These are phyloP conservation scores for Mirounga angustirostris DNA, from an alignment of 2,113 vertebrate genomes.

Conservation along the genomic window DNA sequence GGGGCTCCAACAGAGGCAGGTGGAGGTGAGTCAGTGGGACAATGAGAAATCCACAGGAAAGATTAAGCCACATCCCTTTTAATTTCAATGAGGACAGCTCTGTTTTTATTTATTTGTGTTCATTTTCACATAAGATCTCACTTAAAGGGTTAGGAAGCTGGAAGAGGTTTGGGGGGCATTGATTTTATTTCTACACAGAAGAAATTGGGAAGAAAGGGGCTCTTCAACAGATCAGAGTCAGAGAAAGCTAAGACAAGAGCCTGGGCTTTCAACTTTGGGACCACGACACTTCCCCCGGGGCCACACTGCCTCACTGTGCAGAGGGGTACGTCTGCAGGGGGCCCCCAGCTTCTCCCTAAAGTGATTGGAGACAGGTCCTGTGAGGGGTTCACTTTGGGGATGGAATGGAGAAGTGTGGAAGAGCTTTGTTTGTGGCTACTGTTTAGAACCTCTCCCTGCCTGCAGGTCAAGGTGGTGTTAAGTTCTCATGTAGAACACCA, in stretches of 20 bases:
- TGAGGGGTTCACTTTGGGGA: rapidly evolving
- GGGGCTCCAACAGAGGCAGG: background rate
- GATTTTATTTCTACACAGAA: background rate
- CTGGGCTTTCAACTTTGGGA: background rate
- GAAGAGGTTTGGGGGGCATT: background rate
- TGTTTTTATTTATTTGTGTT: background rate
- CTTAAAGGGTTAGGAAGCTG: background rate
- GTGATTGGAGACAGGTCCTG: rapidly evolving
- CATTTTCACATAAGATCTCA: background rate
- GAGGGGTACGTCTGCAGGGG: rapidly evolving
- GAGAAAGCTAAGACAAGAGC: background rate
- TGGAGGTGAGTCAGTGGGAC: background rate
- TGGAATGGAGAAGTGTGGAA: background rate
- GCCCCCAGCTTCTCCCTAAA: background rate
- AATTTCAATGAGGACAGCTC: background rate
- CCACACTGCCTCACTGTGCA: background rate
- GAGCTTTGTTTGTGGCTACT: background rate
- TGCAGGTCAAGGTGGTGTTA: background rate
- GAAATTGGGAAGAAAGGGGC: background rate
- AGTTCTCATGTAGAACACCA: rapidly evolving
- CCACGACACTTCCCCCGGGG: background rate
- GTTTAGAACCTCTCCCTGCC: background rate
- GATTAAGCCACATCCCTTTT: background rate
- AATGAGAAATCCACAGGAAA: background rate
- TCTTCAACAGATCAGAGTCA: background rate